Conservation (phyloP, 1,140 invertebrate species). For the Drosophila saltans region DNA sequence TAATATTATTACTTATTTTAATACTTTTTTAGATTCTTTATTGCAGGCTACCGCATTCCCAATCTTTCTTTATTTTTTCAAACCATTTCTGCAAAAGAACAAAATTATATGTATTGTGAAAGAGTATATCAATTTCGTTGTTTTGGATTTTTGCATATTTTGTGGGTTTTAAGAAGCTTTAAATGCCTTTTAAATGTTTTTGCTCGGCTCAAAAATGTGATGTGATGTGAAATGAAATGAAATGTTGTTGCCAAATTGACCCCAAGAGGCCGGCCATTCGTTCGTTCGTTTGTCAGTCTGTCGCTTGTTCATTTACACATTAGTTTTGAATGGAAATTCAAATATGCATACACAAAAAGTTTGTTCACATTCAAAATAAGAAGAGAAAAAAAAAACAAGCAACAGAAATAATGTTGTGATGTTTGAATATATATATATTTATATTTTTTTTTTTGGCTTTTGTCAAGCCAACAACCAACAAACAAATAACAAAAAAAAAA, state of each 20-base stretch:
- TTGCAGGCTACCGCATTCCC: no score
- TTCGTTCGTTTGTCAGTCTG: neutral
- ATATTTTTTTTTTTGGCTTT: slow-evolving; percentile 52
- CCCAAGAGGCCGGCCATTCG: slow-evolving; percentile 60
- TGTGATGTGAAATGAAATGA: slow-evolving; percentile 58
- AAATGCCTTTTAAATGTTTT: slow-evolving; percentile 78
- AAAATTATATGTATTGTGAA: no score
- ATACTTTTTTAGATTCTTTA: no score
- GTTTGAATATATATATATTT: slow-evolving; percentile 31
- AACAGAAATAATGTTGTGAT: slow-evolving; percentile 22
- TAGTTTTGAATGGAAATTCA: slow-evolving; percentile 70
- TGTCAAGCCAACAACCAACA: slow-evolving; percentile 51
- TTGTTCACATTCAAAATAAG: slow-evolving; percentile 33
- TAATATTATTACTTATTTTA: no score
- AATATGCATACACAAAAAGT: slow-evolving; percentile 37
- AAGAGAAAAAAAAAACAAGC: neutral
- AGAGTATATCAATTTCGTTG: neutral
- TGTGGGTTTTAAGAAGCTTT: slow-evolving; percentile 50
- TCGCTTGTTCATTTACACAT: slow-evolving; percentile 77
- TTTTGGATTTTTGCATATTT: slow-evolving; percentile 35
- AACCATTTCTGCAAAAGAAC: no score
- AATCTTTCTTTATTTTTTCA: no score
- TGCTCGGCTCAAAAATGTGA: slow-evolving; percentile 30
- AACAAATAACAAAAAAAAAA: slow-evolving; percentile 52
- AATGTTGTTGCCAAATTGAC: slow-evolving; percentile 78